Evolutionary conservation across 2,888 invertebrate species (phyloP), one percentile per base, ranked within the genome.

Genomic region (Agrilus mali): DNA sequence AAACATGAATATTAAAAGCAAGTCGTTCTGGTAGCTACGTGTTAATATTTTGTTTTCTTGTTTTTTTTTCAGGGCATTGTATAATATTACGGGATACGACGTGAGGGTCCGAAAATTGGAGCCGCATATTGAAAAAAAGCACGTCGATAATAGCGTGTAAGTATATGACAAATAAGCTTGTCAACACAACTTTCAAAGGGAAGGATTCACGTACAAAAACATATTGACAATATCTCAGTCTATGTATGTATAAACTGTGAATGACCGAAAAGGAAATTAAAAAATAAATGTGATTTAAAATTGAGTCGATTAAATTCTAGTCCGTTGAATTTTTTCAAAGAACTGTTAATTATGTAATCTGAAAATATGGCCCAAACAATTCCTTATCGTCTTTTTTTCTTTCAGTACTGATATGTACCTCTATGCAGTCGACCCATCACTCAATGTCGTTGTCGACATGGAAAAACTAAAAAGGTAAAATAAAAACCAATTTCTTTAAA

Each of bases 341-440:
- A n/a, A n/a, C n/a, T n/a, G n/a, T n/a, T n/a, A n/a, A n/a, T n/a
- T n/a, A n/a, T n/a, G n/a, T n/a, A n/a, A n/a, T n/a, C n/a, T n/a
- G n/a, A n/a, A n/a, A n/a, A n/a, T n/a, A n/a, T n/a, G n/a, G n/a
- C n/a, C n/a, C n/a, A n/a, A n/a, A n/a, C n/a, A n/a, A n/a, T n/a
- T n/a, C n/a, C n/a, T n/a, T n/a, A n/a, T n/a, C n/a, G n/a, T 16
- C 7, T 33, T 43, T 13, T 27, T 41, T 50, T 43, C 47, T 74
- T 74, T 50, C 69, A 87, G 88, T 40, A 89, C 89, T 17, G 87
- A 89, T 56, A 75, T 89, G 68, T 88, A 86, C 55, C 72, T 90
- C 45, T 90, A 89, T 58, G 89, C 85, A 2, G 82, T 90, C 15
- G 87, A 89, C 67, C 85, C 84, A 1, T 70, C 80, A 51, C 77